Conservation (phyloP, 2,888 invertebrate species). For the Choreutis nemorana region DNA sequence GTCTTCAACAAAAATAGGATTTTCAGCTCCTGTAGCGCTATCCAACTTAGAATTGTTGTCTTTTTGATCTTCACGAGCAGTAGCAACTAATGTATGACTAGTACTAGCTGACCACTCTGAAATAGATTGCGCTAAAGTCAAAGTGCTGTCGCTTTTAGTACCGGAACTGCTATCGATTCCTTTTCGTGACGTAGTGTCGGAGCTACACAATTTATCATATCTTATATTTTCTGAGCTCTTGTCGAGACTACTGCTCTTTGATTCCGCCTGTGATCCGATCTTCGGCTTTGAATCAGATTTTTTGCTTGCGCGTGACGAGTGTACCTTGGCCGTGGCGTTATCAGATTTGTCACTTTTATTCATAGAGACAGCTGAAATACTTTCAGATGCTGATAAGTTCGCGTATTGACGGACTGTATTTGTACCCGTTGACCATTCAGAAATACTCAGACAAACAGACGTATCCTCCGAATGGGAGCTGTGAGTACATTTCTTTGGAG, state of each 20-base stretch:
- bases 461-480: constrained; percentile 88
- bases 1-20: constrained; percentile 22
- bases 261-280: constrained; percentile 48
- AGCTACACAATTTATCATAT: constrained; percentile 69
- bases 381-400: constrained; percentile 75
- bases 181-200: constrained; percentile 64
- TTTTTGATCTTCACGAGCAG: constrained; percentile 56
- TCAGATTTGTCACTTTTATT: constrained; percentile 69
- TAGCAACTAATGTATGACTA: constrained; percentile 76
- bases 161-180: constrained; percentile 71
- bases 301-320: constrained; percentile 60
- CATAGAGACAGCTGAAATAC: constrained; percentile 68
- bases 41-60: constrained; percentile 51
- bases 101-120: constrained; percentile 87
- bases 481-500: constrained; percentile 83
- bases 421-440: constrained; percentile 89
- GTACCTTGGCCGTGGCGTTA: constrained; percentile 63
- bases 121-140: constrained; percentile 78
- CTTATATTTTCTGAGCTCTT: constrained; percentile 60
- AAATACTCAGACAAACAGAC: constrained; percentile 84
- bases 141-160: constrained; percentile 82
- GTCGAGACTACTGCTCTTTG: constrained; percentile 69
- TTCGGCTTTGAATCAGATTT: constrained; percentile 62
- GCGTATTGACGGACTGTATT: constrained; percentile 84
- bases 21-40: constrained; percentile 53